Conservation (phyloP, 1,140 invertebrate genomes). For the Drosophila nannoptera region DNA sequence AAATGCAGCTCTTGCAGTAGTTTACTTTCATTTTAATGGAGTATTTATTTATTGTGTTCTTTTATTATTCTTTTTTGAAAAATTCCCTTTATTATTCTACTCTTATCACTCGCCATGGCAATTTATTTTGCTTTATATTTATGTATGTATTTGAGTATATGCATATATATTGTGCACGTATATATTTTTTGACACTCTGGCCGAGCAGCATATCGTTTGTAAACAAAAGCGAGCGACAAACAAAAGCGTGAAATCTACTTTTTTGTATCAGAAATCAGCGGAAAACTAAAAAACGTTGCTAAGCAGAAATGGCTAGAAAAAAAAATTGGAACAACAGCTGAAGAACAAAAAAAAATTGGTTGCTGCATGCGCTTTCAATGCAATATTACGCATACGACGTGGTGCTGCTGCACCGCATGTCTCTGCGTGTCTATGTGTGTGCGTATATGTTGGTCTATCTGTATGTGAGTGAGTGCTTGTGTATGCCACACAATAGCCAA, state of each 20-base stretch:
- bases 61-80: neutral
- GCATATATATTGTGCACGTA: no score
- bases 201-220: constrained; percentile 33
- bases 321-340: constrained; percentile 10
- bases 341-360: constrained; percentile 37
- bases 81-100: constrained; percentile 31
- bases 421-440: constrained; percentile 8
- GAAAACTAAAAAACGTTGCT: constrained; percentile 29
- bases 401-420: constrained; percentile 36
- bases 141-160: constrained; percentile 11
- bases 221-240: constrained; percentile 59
- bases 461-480: constrained; percentile 36
- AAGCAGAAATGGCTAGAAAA: constrained; percentile 32
- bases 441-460: no score
- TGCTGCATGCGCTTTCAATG: constrained; percentile 50
- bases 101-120: constrained; percentile 62
- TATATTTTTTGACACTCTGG: constrained; percentile 37
- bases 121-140: constrained; percentile 57
- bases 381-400: constrained; percentile 76
- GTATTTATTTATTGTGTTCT: constrained; percentile 6
- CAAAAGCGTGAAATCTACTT: constrained; percentile 40
- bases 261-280: constrained; percentile 27
- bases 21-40: constrained; percentile 7
- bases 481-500: constrained; percentile 48
- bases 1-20: neutral